A percentile compares a stretch with the other conserved stretches of the same genome.
Evolutionary conservation across 2,113 vertebrate species (phyloP).

Genomic region (Aphyosemion australe): DNA sequence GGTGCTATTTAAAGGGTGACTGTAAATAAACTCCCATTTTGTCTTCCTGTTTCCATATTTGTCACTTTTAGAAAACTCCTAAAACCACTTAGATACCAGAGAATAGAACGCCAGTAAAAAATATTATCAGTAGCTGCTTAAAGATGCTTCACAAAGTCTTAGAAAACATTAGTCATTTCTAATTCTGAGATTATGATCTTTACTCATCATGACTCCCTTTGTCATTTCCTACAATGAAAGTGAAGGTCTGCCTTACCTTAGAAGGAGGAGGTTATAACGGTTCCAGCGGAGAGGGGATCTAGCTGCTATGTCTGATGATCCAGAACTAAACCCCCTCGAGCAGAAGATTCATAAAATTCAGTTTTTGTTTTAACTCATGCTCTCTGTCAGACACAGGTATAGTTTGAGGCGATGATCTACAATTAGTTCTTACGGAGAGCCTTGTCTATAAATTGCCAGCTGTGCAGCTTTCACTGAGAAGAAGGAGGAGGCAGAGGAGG

Average conservation of each 20-base stretch:
- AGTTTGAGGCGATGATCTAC: constrained; percentile 17
- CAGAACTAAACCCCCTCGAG: background rate
- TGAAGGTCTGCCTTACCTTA: constrained; percentile 45
- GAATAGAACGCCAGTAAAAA: too few species aligned
- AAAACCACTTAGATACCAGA: too few species aligned
- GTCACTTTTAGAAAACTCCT: too few species aligned
- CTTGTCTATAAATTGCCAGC: constrained; percentile 68
- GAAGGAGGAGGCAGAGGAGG: constrained; percentile 20
- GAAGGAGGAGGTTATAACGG: constrained; percentile 51
- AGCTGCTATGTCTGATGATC: background rate
- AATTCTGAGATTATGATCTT: too few species aligned
- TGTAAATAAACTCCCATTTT: too few species aligned
- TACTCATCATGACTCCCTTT: too few species aligned
- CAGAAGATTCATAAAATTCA: constrained; percentile 1
- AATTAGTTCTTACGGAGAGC: constrained; percentile 39
- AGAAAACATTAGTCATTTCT: too few species aligned
- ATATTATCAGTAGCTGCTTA: too few species aligned
- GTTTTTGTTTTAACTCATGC: constrained; percentile 12
- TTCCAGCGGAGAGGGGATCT: constrained; percentile 36
- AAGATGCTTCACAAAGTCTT: too few species aligned
- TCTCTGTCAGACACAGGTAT: constrained; percentile 5
- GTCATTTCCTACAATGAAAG: too few species aligned
- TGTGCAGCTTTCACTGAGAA: constrained; percentile 55
- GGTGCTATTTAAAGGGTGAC: too few species aligned
- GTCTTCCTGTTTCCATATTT: too few species aligned